Base-by-base conservation (phyloP, 2,888 invertebrate genomes). In the Seira sanloemensis region DNA sequence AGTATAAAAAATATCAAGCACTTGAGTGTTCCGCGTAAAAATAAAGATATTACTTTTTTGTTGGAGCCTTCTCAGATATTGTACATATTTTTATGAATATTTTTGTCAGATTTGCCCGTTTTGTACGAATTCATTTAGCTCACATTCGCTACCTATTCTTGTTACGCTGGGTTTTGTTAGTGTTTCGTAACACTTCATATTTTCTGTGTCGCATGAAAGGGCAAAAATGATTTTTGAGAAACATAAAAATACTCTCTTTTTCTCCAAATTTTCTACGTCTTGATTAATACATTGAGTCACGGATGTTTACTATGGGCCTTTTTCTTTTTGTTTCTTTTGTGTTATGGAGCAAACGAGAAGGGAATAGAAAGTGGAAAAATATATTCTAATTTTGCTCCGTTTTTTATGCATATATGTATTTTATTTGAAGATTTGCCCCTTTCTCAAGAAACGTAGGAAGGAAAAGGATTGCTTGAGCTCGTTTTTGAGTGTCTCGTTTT, bases 221-320 rank as follows among this genome's bases (percentile, higher is more conserved):
- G 72, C 58, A 74, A 74, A 50, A 76, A 62, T 65, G 75, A 78
- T 84, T 73, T 73, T 77, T 72, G 62, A 75, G 50, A 50, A 50
- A 50, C 16, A 12, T 50, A 50, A 50, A 50, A 50, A 50, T 46
- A 27, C 50, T 23, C 46, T 25, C 23, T 68, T 25, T n/a, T 68
- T 16, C 21, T 21, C 50, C 66, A 58, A 9, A 26, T 46, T 78
- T 67, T 65, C 65, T 50, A 68, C 67, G 58, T 68, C 74, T 84
- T 84, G 84, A 84, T 84, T 79, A 81, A 81, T 81, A 19, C 58
- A 74, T 74, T 80, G 74, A 80, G 80, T 74, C 80, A 80, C 80
- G 80, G 80, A 80, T 80, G 79, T 79, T 79, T 79, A 79, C 79
- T 73, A 79, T 79, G 24, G 66, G 73, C 71, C 65, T 68, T 18